phyloP scores from a whole-genome alignment of 2,888 invertebrate genomes.

The Macropis europaea region DNA sequence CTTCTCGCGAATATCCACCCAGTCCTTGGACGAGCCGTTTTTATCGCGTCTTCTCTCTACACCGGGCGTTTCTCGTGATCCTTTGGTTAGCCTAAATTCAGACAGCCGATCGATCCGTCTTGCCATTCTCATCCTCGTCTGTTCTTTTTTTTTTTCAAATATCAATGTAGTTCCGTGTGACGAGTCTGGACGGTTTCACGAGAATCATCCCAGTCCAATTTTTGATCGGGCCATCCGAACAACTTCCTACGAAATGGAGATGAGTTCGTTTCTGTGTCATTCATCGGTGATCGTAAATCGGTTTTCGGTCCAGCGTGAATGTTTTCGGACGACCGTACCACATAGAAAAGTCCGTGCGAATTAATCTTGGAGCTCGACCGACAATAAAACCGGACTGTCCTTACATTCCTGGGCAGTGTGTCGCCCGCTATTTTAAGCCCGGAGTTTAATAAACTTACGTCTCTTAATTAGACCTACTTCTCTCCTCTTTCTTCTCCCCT shows the following conservation, averaged over 20 bases:
- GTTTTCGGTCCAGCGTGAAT: neutral
- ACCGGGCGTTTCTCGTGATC: slow-evolving; percentile 49
- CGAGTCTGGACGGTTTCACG: slow-evolving; percentile 10
- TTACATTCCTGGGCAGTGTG: slow-evolving; percentile 77
- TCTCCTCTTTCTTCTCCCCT: slow-evolving; percentile 40
- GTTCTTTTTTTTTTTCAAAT: neutral
- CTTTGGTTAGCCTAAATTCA: slow-evolving; percentile 64
- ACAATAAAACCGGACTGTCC: slow-evolving; percentile 74
- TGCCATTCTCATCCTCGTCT: slow-evolving; percentile 10
- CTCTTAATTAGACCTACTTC: slow-evolving; percentile 72
- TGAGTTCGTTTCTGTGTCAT: slow-evolving; percentile 13
- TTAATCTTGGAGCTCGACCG: slow-evolving; percentile 70
- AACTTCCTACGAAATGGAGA: neutral
- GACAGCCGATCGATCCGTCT: slow-evolving; percentile 61
- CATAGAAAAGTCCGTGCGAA: slow-evolving; percentile 62
- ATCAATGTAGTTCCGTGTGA: too few species aligned
- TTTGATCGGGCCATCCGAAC: slow-evolving; percentile 1
- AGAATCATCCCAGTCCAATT: slow-evolving; percentile 42
- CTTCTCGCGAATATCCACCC: slow-evolving; percentile 44
- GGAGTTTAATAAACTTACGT: slow-evolving; percentile 72
- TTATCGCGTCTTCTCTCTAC: slow-evolving; percentile 40
- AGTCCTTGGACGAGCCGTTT: slow-evolving; percentile 17
- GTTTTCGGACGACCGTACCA: slow-evolving; percentile 30
- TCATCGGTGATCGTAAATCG: slow-evolving; percentile 25
- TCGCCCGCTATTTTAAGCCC: slow-evolving; percentile 76